These are phyloP conservation scores for Xenus cinereus DNA, from an alignment of 2,113 vertebrate species.

Conservation along the genomic window DNA sequence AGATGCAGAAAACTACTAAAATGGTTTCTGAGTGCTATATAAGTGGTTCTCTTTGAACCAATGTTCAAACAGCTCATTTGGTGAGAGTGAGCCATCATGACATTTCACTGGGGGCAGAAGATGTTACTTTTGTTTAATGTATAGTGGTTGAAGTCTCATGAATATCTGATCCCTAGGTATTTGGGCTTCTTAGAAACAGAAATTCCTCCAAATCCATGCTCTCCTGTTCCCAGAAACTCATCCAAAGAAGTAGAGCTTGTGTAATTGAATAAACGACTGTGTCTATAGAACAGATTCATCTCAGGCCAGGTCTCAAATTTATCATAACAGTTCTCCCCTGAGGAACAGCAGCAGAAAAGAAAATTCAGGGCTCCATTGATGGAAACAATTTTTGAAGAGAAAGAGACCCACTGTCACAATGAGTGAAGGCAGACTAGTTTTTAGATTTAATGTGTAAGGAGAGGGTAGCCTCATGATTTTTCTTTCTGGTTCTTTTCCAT, in stretches of 20 bases:
- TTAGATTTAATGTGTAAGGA: neutral
- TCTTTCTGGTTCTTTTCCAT: neutral
- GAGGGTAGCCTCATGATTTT: neutral
- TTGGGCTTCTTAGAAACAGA: slow-evolving; percentile 31
- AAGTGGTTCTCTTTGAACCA: neutral
- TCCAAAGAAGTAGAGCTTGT: neutral
- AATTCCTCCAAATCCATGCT: slow-evolving; percentile 22
- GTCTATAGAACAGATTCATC: slow-evolving; percentile 21
- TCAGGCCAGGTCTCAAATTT: slow-evolving; percentile 23
- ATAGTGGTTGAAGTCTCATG: neutral
- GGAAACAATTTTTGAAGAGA: neutral
- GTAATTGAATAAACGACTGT: slow-evolving; percentile 32
- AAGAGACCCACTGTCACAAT: neutral
- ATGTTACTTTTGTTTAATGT: neutral
- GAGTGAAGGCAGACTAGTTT: neutral
- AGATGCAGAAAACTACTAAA: neutral
- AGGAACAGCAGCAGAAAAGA: neutral
- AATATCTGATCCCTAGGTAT: slow-evolving; percentile 30
- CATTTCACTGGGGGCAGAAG: neutral
- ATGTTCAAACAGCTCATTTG: neutral
- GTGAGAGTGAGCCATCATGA: neutral
- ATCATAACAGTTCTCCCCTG: neutral
- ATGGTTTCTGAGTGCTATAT: neutral
- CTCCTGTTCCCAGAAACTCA: slow-evolving; percentile 34
- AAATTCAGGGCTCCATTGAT: neutral